Evolutionary conservation across 2,113 vertebrate species (phyloP), one percentile per base, ranked within the genome.

Genomic region (Chlorodrepanis virens): DNA sequence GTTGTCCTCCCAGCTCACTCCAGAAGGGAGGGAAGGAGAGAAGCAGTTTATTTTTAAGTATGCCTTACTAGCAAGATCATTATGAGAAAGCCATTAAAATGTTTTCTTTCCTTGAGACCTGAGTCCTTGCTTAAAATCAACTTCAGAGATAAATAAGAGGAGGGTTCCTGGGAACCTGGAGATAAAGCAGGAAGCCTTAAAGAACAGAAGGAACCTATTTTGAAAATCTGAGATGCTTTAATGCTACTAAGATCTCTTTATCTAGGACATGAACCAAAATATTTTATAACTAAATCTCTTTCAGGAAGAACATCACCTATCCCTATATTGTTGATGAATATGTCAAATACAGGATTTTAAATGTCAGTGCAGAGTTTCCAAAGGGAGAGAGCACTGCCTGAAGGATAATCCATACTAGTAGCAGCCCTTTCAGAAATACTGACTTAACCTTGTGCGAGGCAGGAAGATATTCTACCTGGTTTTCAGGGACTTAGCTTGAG

Each of bases 41-140:
- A 40, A 94, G 52, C 39, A 86, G 63, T 89, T 88, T 91, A 96
- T 95, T 91, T 96, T 95, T 92, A 94, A 91, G 81, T 35, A 37
- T 35, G 53, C 49, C 39, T 89, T 54, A 33, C 68, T 61, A 81
- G 71, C 76, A 86, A 89, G 37, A 40, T 86, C 89, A 70, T 81
- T 50, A 82, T 64, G 81, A 95, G 78, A 82, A 94, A 87, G 28
- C 23, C 44, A 84, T 81, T 92, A 39, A 80, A 80, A 74, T 37
- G 22, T 19, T 94, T 94, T 89, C 35, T 78, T 74, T 89, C 63
- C 50, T 94, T 92, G 47, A 91, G n/a, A 83, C 31, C 18, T 11
- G 33, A 86, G n/a, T 33, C 67, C 59, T 77, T 21, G 3, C 27
- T 92, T 92, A 68, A 80, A 85, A 49, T 57, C 49, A 88, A 14